Evolutionary conservation across 2,888 invertebrate species (phyloP).

Genomic region (Limenitis camilla): DNA sequence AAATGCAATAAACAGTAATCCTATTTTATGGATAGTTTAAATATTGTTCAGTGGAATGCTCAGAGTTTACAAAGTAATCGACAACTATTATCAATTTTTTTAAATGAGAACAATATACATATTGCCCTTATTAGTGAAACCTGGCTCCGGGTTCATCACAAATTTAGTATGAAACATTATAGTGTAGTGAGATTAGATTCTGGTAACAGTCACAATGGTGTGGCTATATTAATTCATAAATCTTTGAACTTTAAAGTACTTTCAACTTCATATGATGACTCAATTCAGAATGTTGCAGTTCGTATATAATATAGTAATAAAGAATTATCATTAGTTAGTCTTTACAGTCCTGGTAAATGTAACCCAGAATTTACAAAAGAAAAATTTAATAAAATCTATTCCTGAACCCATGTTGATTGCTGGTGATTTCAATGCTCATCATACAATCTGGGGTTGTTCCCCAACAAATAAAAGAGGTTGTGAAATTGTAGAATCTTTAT

Average conservation of each 20-base stretch:
- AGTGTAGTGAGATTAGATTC: slow-evolving; percentile 1
- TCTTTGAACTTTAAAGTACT: background rate
- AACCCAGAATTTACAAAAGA: too few relatives aligned
- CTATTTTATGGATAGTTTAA: slow-evolving; percentile 11
- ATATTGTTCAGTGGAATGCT: slow-evolving; percentile 14
- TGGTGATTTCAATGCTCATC: too few relatives aligned
- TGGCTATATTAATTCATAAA: slow-evolving; percentile 7
- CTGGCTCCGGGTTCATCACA: background rate
- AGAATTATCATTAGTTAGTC: too few relatives aligned
- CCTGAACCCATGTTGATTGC: too few relatives aligned
- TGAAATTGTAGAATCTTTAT: too few relatives aligned
- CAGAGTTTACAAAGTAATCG: slow-evolving; percentile 5
- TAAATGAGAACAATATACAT: background rate
- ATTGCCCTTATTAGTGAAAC: slow-evolving; percentile 7
- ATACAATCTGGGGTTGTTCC: too few relatives aligned
- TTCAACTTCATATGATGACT: slow-evolving; percentile 6
- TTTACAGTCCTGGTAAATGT: too few relatives aligned
- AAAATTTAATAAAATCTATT: too few relatives aligned
- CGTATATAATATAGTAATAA: too few relatives aligned
- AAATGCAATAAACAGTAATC: background rate
- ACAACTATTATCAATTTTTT: background rate
- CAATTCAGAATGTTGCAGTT: too few relatives aligned
- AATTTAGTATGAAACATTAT: slow-evolving; percentile 3
- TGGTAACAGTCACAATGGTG: slow-evolving; percentile 8
- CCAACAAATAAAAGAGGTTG: too few relatives aligned